Evolutionary conservation across 2,113 vertebrate genomes (phyloP).

Genomic region (Okapia johnstoni): DNA sequence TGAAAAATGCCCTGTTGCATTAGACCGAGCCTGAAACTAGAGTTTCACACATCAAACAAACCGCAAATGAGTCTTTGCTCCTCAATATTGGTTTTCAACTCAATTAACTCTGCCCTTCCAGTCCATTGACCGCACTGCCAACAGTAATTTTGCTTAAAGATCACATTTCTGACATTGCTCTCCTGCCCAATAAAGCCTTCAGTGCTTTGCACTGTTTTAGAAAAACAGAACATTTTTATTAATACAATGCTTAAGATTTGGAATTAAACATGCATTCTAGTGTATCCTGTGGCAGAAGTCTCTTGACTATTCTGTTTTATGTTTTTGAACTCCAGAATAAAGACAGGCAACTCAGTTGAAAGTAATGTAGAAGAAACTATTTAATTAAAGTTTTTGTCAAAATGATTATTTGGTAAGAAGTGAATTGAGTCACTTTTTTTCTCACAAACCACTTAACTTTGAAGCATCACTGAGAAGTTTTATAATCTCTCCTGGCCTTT

Average conservation of each 20-base stretch:
- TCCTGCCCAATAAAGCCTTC: background rate
- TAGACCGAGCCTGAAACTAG: background rate
- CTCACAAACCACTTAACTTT: background rate
- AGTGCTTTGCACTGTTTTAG: background rate
- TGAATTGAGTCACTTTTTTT: background rate
- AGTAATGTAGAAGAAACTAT: background rate
- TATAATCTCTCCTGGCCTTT: background rate
- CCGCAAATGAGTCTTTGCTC: background rate
- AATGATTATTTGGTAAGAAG: background rate
- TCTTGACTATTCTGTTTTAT: background rate
- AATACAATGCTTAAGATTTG: background rate
- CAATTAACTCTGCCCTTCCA: constrained; percentile 27
- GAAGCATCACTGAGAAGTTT: background rate
- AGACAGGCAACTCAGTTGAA: background rate
- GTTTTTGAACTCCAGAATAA: background rate
- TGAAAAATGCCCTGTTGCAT: background rate
- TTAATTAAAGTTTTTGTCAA: background rate
- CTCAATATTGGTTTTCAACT: constrained; percentile 12
- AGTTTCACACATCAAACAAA: background rate
- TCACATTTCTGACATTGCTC: constrained; percentile 8
- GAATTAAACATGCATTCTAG: background rate
- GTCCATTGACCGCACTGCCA: background rate
- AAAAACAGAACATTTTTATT: background rate
- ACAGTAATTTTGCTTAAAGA: background rate
- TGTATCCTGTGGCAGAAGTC: background rate